Base-by-base conservation (phyloP, 1,140 invertebrate species). In the Musca domestica region DNA sequence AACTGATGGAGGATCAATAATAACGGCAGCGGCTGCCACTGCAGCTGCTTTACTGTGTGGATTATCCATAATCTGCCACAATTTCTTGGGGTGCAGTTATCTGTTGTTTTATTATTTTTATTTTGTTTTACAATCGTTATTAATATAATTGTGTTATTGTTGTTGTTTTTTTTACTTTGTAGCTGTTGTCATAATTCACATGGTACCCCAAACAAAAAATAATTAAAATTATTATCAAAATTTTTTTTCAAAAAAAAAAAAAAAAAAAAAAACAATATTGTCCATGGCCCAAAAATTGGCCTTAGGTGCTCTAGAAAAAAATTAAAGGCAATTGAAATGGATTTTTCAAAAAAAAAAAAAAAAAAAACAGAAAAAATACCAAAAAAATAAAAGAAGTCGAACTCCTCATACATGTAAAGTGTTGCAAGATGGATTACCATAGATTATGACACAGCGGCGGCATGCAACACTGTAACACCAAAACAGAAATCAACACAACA, bases 161-260 rank as follows among this genome's bases (percentile, higher is more conserved):
- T 64, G 1, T 66, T 66, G 20, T 65, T 66, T 52, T 22, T 27
- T 66, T 34, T 66, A 46, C 22, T 1, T 52, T 66, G 9, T 66
- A 19, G 30, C n/a, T 52, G 47, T 54, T 67, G 27, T 23, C 51
- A 23, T 67, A 54, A 54, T 67, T 34, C 54, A 46, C 14, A n/a
- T 61, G 30, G 46, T 7, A 61, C 48, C 20, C 20, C 10, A 63
- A 22, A 61, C 27, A 58, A 34, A 61, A 58, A 68, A 64, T 46
- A 61, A 67, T 63, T 67, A 67, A 67, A 61, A 48, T 23, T 49
- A 67, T 48, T 61, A 20, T n/a, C n/a, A n/a, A n/a, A n/a, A n/a
- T n/a, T n/a, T n/a, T n/a, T n/a, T 34, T 19, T 10, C n/a, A 27
- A 19, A 61, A 41, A 51, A 19, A 19, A 48, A 48, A 48, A 3